Percentiles rank a stretch among this genome's conserved stretches.
These are phyloP conservation scores for Anorthoa munda DNA, from an alignment of 2,888 invertebrate species.

Conservation along the genomic window DNA sequence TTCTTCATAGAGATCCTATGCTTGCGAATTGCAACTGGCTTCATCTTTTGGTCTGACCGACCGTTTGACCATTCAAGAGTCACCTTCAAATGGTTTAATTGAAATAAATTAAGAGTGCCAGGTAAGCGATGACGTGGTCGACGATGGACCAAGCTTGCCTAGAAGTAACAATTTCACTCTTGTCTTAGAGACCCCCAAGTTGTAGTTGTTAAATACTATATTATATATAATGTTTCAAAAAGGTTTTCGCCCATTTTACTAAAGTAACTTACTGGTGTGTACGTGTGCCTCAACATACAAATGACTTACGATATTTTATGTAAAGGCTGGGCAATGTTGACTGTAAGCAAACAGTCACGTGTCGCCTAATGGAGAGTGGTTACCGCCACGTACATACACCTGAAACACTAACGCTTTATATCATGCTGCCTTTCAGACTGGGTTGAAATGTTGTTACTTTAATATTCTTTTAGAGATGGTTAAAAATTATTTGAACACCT, in stretches of 20 bases:
- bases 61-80: too few relatives aligned
- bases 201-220: neutral
- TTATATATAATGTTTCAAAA: neutral
- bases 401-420: neutral
- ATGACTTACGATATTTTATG: slow-evolving; percentile 29
- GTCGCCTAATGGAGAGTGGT: slow-evolving; percentile 30
- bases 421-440: too few relatives aligned
- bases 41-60: too few relatives aligned
- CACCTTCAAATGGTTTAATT: too few relatives aligned
- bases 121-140: too few relatives aligned
- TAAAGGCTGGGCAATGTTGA: slow-evolving; percentile 18
- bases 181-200: neutral
- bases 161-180: neutral
- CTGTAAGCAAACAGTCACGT: slow-evolving; percentile 17
- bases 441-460: neutral
- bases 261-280: neutral
- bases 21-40: too few relatives aligned
- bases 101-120: too few relatives aligned
- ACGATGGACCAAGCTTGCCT: neutral
- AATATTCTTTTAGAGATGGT: neutral
- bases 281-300: slow-evolving; percentile 6
- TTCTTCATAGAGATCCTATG: too few relatives aligned
- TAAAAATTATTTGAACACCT: neutral
- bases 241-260: neutral
- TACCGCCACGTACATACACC: neutral